Percentiles rank a stretch among this genome's conserved stretches.
These are phyloP conservation scores for Diabrotica balteata DNA, from an alignment of 2,888 invertebrate species.

Conservation along the genomic window DNA sequence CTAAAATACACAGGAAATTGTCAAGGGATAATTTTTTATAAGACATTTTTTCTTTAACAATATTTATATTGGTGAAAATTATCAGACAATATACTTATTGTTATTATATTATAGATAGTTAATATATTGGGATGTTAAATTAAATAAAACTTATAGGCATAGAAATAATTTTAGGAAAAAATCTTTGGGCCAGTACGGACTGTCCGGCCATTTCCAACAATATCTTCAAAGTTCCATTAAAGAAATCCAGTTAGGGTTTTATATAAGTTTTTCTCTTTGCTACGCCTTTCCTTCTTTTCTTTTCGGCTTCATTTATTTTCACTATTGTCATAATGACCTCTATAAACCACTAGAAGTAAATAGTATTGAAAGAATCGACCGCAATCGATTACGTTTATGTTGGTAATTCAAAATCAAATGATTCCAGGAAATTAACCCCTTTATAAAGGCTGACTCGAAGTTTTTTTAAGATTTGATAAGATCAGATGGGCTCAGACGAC, in stretches of 20 bases:
- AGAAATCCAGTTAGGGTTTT: constrained; percentile 51
- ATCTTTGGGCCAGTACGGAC: constrained; percentile 11
- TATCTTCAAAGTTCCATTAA: constrained; percentile 51
- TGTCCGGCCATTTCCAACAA: constrained; percentile 45
- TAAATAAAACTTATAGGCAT: too few species aligned
- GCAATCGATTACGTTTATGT: constrained; percentile 38
- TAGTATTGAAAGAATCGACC: constrained; percentile 32
- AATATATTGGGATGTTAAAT: too few species aligned
- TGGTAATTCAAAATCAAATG: constrained; percentile 11
- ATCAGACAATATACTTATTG: too few species aligned
- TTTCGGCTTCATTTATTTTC: constrained; percentile 40
- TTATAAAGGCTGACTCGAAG: constrained; percentile 1
- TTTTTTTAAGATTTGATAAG: background rate
- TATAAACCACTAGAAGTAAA: constrained; percentile 41
- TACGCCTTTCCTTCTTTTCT: constrained; percentile 27
- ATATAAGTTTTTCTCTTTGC: constrained; percentile 52
- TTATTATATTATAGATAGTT: too few species aligned
- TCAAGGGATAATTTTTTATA: too few species aligned
- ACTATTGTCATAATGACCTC: constrained; percentile 43
- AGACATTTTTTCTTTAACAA: too few species aligned
- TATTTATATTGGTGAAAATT: too few species aligned
- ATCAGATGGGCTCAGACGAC: background rate
- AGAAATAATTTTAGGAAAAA: too few species aligned
- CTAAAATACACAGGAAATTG: too few species aligned
- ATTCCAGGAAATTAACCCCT: constrained; percentile 8